phyloP scores from a whole-genome alignment of 2,797 vertebrate genomes.

The Buphagus erythrorhynchus region DNA sequence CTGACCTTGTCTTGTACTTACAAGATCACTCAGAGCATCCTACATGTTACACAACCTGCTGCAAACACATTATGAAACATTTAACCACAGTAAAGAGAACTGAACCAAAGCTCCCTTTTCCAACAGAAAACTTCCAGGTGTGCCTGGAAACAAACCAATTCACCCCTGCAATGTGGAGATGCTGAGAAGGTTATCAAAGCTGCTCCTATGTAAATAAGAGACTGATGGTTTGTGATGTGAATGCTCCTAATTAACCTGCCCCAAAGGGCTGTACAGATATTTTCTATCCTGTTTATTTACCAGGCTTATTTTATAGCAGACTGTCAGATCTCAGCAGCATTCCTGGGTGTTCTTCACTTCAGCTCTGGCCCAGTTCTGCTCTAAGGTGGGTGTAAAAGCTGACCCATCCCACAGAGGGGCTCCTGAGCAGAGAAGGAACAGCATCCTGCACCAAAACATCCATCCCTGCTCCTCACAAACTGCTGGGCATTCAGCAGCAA shows the following conservation, averaged over 20 bases:
- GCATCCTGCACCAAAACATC: rapidly evolving
- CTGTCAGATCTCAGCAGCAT: background rate
- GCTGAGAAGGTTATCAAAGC: background rate
- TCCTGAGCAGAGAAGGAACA: background rate
- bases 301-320: rapidly evolving
- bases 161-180: rapidly evolving
- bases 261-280: background rate
- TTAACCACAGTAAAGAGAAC: background rate
- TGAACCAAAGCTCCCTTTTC: background rate
- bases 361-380: background rate
- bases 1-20: background rate
- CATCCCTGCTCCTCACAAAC: rapidly evolving
- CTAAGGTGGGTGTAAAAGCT: background rate
- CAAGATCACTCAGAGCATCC: background rate
- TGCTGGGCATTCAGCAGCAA: background rate
- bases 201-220: background rate
- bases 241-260: background rate
- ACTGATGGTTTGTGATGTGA: rapidly evolving
- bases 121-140: background rate
- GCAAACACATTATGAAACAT: background rate
- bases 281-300: background rate
- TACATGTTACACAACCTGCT: rapidly evolving
- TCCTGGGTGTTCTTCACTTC: background rate
- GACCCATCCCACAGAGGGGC: background rate
- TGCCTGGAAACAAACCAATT: background rate